These are phyloP conservation scores for Otolemur garnettii DNA, from an alignment of 2,113 vertebrate species.

Conservation along the genomic window DNA sequence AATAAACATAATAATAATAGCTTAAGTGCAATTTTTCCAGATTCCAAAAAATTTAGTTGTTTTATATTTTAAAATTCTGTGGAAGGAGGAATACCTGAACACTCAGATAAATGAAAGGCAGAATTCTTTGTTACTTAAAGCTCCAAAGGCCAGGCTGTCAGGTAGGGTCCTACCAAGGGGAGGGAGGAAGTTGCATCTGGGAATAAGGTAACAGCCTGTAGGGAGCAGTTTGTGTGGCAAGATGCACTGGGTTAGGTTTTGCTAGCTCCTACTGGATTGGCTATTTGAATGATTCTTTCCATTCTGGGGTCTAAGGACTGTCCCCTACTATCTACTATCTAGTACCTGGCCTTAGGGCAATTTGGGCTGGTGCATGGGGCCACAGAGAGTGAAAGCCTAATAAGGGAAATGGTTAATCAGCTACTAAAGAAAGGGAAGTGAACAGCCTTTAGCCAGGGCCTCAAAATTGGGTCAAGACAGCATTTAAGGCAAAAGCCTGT, in stretches of 20 bases:
- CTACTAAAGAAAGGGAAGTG: background rate
- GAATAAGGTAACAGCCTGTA: background rate
- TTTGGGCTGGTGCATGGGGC: background rate
- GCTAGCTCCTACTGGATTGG: background rate
- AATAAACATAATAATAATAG: background rate
- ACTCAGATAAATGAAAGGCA: background rate
- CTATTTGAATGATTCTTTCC: background rate
- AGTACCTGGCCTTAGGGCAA: too few species aligned
- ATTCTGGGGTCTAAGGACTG: background rate
- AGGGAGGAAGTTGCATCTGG: background rate
- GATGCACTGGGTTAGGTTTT: background rate
- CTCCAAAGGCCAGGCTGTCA: too few species aligned
- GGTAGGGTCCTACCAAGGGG: too few species aligned
- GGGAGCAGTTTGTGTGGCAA: background rate
- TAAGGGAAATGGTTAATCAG: background rate
- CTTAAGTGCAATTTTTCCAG: background rate
- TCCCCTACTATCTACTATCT: too few species aligned
- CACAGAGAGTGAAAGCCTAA: background rate
- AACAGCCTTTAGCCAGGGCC: background rate
- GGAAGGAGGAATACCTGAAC: background rate
- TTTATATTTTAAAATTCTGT: background rate
- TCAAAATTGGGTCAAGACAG: background rate
- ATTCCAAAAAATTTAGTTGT: background rate
- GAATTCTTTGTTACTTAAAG: background rate
- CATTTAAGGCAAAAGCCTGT: background rate